phyloP scores from a whole-genome alignment of 1,140 invertebrate genomes.

The Agrypnia vestita region DNA sequence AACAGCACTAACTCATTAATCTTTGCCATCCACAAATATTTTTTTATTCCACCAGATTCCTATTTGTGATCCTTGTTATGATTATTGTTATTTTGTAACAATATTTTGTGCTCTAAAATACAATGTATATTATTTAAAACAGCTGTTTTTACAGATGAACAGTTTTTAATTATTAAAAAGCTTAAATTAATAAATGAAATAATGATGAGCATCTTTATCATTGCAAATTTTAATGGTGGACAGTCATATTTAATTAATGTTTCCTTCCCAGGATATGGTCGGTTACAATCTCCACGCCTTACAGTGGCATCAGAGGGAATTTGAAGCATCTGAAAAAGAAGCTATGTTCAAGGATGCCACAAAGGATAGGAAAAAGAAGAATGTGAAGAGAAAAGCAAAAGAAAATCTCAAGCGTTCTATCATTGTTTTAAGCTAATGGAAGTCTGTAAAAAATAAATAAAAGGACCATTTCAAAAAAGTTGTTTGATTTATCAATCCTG shows the following conservation, averaged over 20 bases:
- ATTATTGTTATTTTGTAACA: too few relatives aligned
- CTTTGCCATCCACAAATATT: too few relatives aligned
- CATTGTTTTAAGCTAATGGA: constrained; percentile 64
- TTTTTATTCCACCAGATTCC: too few relatives aligned
- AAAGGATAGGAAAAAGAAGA: constrained; percentile 77
- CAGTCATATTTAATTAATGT: neutral
- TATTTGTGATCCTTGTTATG: too few relatives aligned
- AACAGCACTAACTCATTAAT: too few relatives aligned
- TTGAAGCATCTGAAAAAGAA: constrained; percentile 87
- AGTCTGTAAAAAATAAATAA: constrained; percentile 33
- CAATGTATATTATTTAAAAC: too few relatives aligned
- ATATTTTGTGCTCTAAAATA: too few relatives aligned
- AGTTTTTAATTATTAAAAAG: too few relatives aligned
- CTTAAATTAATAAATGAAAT: too few relatives aligned
- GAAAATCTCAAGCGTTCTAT: constrained; percentile 80
- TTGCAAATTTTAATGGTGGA: too few relatives aligned
- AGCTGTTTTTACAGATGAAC: too few relatives aligned
- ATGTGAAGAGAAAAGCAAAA: constrained; percentile 80
- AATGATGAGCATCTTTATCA: too few relatives aligned
- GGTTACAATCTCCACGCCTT: constrained; percentile 92
- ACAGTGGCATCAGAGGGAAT: constrained; percentile 81
- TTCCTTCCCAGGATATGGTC: constrained; percentile 81
- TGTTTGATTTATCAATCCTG: constrained; percentile 6
- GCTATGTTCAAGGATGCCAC: constrained; percentile 89
- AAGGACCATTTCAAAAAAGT: constrained; percentile 25